phyloP scores from a whole-genome alignment of 2,797 vertebrate genomes.

The Eulemur albifrons region DNA sequence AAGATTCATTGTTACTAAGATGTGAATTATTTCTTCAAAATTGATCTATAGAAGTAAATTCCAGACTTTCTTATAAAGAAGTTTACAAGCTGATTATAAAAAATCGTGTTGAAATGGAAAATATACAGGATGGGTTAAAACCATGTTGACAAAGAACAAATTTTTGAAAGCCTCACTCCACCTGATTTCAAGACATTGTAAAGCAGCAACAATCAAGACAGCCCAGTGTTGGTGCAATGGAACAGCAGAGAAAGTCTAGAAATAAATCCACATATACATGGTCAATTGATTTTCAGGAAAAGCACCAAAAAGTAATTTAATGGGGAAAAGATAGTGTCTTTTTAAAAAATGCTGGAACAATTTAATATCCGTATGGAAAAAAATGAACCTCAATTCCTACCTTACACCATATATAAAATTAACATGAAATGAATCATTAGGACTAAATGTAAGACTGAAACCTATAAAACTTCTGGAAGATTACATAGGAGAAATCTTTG shows the following conservation, averaged over 20 bases:
- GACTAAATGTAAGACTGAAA: neutral
- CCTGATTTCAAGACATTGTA: too few species aligned
- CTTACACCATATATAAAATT: neutral
- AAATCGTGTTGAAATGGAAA: neutral
- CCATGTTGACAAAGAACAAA: neutral
- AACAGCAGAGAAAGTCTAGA: neutral
- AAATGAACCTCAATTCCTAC: neutral
- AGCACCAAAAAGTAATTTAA: neutral
- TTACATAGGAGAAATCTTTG: neutral
- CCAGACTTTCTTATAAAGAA: neutral
- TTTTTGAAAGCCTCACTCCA: neutral
- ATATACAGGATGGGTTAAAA: neutral
- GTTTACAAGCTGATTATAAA: neutral
- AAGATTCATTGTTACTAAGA: neutral
- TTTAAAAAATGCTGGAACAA: neutral
- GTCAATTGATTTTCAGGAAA: neutral
- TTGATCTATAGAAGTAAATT: neutral
- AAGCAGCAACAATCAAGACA: neutral
- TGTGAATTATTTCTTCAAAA: neutral
- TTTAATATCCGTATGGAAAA: neutral
- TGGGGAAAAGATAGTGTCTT: neutral
- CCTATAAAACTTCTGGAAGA: neutral
- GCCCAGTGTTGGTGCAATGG: rapidly evolving
- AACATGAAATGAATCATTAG: neutral
- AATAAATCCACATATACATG: rapidly evolving